A percentile compares a stretch with the other conserved stretches of the same genome.
Evolutionary conservation across 2,797 vertebrate species (phyloP).

Genomic region (Prionace glauca): DNA sequence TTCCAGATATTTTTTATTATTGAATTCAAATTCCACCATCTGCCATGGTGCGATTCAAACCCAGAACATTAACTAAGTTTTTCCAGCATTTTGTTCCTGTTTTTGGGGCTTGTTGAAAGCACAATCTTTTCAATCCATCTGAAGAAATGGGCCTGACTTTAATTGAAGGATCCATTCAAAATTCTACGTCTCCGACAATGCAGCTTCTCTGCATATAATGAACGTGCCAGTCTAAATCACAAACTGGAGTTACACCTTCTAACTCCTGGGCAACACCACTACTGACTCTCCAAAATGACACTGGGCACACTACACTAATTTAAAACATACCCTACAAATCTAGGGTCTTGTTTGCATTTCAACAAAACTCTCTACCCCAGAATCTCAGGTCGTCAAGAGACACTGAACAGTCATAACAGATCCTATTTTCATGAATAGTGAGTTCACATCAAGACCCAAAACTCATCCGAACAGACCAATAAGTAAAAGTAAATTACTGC

Average conservation of each 20-base stretch:
- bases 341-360: not conserved
- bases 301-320: not conserved
- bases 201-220: not conserved
- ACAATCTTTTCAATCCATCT: not conserved
- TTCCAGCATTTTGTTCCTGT: too few relatives aligned
- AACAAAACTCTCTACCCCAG: not conserved
- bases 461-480: not conserved
- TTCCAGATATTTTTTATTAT: too few relatives aligned
- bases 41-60: too few relatives aligned
- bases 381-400: not conserved
- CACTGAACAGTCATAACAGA: not conserved
- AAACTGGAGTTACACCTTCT: not conserved
- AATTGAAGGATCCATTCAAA: not conserved
- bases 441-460: not conserved
- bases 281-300: not conserved
- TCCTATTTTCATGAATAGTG: not conserved
- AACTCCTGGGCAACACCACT: not conserved
- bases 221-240: not conserved
- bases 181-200: not conserved
- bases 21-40: too few relatives aligned
- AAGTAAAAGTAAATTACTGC: too few relatives aligned
- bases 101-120: not conserved
- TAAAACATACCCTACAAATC: not conserved
- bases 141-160: not conserved
- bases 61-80: too few relatives aligned